A percentile compares a stretch with the other conserved stretches of the same genome.
Conservation (phyloP, 2,797 vertebrate species). For the Hemitrygon akajei region DNA sequence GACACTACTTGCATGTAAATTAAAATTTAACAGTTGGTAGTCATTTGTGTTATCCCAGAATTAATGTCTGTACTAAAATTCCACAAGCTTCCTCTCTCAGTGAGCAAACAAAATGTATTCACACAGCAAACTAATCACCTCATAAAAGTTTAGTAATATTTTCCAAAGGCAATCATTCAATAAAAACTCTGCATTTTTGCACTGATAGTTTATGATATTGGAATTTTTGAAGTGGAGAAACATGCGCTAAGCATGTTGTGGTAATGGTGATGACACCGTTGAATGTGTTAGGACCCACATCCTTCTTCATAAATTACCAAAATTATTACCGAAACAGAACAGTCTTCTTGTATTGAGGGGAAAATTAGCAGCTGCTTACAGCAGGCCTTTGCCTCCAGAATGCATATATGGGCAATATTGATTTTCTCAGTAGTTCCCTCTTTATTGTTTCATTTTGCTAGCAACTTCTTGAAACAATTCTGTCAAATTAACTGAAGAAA, state of each 20-base stretch:
- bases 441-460: background rate
- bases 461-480: background rate
- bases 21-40: background rate
- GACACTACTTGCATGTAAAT: slow-evolving; percentile 20
- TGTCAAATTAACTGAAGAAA: background rate
- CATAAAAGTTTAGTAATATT: slow-evolving; percentile 24
- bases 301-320: background rate
- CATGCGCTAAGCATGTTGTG: background rate
- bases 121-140: slow-evolving; percentile 10
- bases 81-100: background rate
- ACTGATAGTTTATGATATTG: background rate
- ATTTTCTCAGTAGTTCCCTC: background rate
- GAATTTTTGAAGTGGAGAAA: slow-evolving; percentile 13
- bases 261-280: background rate
- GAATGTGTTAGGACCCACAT: background rate
- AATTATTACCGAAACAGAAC: background rate
- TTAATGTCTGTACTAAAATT: slow-evolving; percentile 24
- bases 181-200: slow-evolving; percentile 7
- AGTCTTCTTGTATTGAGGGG: background rate
- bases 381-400: background rate
- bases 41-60: background rate
- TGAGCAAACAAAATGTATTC: slow-evolving; percentile 28
- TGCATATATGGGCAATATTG: background rate
- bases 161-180: slow-evolving; percentile 26
- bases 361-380: slow-evolving; percentile 10